Evolutionary conservation across 2,113 vertebrate species (phyloP), one percentile per base, ranked within the genome.

Genomic region (Cryptomyrus ogoouensis): DNA sequence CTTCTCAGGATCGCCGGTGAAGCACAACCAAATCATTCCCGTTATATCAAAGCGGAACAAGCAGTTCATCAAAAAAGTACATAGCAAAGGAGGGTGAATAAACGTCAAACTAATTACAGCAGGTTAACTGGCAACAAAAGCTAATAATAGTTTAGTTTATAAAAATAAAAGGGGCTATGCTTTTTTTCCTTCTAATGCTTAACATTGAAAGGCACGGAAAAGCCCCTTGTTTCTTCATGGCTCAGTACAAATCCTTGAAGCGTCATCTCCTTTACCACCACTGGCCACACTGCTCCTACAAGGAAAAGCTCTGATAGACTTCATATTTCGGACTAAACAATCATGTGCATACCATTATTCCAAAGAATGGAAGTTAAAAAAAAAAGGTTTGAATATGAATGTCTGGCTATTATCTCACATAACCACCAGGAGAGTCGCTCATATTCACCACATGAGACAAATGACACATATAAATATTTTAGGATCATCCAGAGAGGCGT

Each of bases 391-490:
- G 74, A 89, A 50, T 52, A 52, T 35, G 70, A n/a, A 66, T 35
- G 85, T 35, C 49, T 53, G 85, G 85, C 31, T 39, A 87, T 87
- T 87, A 87, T 52, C 52, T 88, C 74, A 52, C 56, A 46, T 15
- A 19, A 42, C 49, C 66, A 2, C 17, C 49, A 70, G 42, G 88
- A 90, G 70, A 91, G 91, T 17, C 4, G 50, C 56, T 53, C 47
- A 49, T n/a, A 47, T 31, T 47, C 91, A 0, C 93, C 35, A 87
- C 92, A 92, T 62, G 91, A 91, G 92, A 92, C 93, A 93, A 95
- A 91, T 93, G 94, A 94, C 94, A 93, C 90, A 70, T 93, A 94
- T 96, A 93, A 95, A 96, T 96, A 95, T 95, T 95, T 95, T 93
- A 95, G 90, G 90, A 39, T 92, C 89, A 90, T 92, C 46, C 93